phyloP scores from a whole-genome alignment of 2,888 invertebrate species.

The Hirtodrosophila cameraria region DNA sequence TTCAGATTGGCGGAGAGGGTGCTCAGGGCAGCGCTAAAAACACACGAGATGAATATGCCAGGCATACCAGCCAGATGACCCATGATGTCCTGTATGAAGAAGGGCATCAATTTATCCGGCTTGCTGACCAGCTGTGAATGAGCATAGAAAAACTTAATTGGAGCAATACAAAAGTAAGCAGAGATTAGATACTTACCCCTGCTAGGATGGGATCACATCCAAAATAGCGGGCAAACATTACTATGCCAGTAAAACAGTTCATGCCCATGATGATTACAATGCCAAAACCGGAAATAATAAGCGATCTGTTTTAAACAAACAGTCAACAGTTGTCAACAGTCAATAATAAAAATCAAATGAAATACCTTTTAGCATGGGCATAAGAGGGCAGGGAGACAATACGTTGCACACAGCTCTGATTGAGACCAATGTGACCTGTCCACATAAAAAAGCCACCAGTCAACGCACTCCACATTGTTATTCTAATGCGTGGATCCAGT shows the following conservation, averaged over 20 bases:
- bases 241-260: conserved; percentile 86
- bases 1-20: conserved; percentile 86
- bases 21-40: conserved; percentile 87
- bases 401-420: conserved; percentile 90
- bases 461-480: conserved; percentile 87
- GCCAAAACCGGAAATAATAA: conserved; percentile 86
- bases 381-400: conserved; percentile 87
- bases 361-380: conserved; percentile 85
- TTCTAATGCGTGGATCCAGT: conserved; percentile 87
- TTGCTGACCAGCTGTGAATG: conserved; percentile 80
- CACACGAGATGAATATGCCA: conserved; percentile 87
- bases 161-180: rapidly evolving
- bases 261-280: conserved; percentile 85
- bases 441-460: conserved; percentile 87
- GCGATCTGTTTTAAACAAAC: conserved; percentile 83
- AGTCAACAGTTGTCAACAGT: not conserved
- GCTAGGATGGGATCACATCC: conserved; percentile 87
- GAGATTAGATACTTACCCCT: conserved; percentile 78
- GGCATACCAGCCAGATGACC: conserved; percentile 85
- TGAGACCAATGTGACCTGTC: conserved; percentile 88
- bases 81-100: conserved; percentile 86
- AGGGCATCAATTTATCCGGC: conserved; percentile 85
- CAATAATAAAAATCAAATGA: not conserved
- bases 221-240: conserved; percentile 86
- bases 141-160: not conserved